Evolutionary conservation across 2,113 vertebrate genomes (phyloP), one percentile per base, ranked within the genome.

Genomic region (Narcine bancroftii): DNA sequence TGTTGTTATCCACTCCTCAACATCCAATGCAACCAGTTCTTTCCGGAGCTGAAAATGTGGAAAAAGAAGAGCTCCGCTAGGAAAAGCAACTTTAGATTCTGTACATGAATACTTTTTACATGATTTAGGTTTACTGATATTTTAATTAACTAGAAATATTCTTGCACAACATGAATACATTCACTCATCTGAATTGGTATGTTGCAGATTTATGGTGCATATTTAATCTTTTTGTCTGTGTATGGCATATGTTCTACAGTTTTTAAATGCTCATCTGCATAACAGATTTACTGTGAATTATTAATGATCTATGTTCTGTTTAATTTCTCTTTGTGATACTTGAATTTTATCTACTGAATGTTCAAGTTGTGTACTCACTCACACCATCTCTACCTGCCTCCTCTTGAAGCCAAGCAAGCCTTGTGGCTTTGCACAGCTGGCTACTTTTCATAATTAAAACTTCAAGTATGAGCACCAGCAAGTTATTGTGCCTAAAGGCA

Each of bases 281-380:
- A 39, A 92, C 45, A 47, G 24, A 60, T 21, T 42, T 47, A 47
- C 39, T 73, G 92, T 92, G 92, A 56, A 71, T 76, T 76, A 73
- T 47, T 56, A 92, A 92, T 92, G 50, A 73, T 73, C 45, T 79
- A 17, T 63, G 65, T 66, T 69, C 45, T 56, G 92, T 92, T 63
- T 92, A 92, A 60, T 81, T 47, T 19, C 17, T 69, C 11, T 36
- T 66, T 63, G 24, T 53, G n/a, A 36, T 89, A n/a, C 60, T 4
- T 9, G 29, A 39, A 13, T 39, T 39, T 19, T 85, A 85, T 60
- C 53, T 85, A 53, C 17, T 85, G 50, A 60, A 33, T 60, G 53
- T 87, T 13, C 6, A 36, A 87, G 17, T 6, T 39, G 29, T 45
- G 39, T 79, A 7, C 76, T 11, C 45, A 2, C 29, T 2, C 47